Conservation (phyloP, 2,797 vertebrate species). For the Otolemur crassicaudatus region DNA sequence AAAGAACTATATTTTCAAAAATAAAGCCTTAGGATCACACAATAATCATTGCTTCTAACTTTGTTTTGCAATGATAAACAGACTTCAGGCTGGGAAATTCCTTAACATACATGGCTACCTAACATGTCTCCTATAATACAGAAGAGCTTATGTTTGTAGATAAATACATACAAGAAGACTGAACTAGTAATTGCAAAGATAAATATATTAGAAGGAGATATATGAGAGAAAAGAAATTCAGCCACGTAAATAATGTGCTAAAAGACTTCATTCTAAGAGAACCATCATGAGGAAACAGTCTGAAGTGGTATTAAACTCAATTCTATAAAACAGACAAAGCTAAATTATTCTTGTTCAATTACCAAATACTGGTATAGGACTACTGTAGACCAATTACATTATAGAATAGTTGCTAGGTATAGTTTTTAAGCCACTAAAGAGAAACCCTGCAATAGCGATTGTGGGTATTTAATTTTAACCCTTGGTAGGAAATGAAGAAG, state of each 20-base stretch:
- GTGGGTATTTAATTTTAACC: slow-evolving; percentile 74
- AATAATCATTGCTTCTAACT: slow-evolving; percentile 18
- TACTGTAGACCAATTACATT: neutral
- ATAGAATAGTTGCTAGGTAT: slow-evolving; percentile 73
- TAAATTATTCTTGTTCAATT: slow-evolving; percentile 29
- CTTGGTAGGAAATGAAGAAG: slow-evolving; percentile 56
- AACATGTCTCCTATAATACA: neutral
- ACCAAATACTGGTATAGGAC: slow-evolving; percentile 54
- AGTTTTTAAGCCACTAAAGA: slow-evolving; percentile 66
- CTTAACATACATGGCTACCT: neutral
- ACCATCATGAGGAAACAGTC: slow-evolving; percentile 3
- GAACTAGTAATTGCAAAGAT: neutral
- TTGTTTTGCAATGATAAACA: slow-evolving; percentile 25
- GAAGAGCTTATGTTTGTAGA: neutral
- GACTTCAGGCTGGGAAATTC: slow-evolving; percentile 38
- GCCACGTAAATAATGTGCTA: neutral
- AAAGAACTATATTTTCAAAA: slow-evolving; percentile 33
- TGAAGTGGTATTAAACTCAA: slow-evolving; percentile 31
- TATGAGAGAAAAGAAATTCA: slow-evolving; percentile 29
- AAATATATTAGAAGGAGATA: neutral
- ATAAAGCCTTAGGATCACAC: neutral
- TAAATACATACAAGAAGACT: neutral
- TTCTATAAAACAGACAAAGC: slow-evolving; percentile 51
- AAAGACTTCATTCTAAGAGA: slow-evolving; percentile 51
- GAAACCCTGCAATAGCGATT: slow-evolving; percentile 43